Conservation (phyloP, 2,797 vertebrate genomes). For the Danio tinwini region DNA sequence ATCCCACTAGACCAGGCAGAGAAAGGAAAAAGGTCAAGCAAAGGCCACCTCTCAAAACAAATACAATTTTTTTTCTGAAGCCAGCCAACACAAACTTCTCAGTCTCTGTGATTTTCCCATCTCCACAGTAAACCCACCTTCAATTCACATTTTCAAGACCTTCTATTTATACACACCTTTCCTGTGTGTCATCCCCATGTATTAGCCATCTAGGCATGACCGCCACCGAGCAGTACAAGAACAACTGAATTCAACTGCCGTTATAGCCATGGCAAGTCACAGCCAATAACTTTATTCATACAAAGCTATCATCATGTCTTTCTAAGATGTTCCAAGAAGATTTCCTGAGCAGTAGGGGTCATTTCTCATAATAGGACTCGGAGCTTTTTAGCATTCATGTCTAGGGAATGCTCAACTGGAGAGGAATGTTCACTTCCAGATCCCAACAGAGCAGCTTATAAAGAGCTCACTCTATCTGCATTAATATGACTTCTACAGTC, state of each 20-base stretch:
- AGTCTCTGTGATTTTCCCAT: slow-evolving; percentile 17
- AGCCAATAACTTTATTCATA: slow-evolving; percentile 53
- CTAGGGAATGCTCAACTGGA: slow-evolving; percentile 15
- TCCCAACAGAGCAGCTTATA: slow-evolving; percentile 20
- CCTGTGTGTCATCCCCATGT: slow-evolving; percentile 2
- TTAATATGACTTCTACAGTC: slow-evolving; percentile 21
- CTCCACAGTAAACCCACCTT: slow-evolving; percentile 22
- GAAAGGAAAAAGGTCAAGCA: slow-evolving; percentile 43
- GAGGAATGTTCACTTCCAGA: slow-evolving; percentile 19
- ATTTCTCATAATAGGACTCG: slow-evolving; percentile 44
- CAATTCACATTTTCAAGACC: slow-evolving; percentile 28
- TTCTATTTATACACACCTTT: slow-evolving; percentile 31
- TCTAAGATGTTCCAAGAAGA: slow-evolving; percentile 45
- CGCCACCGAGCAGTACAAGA: slow-evolving; percentile 23
- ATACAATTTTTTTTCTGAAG: neutral
- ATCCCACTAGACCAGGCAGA: slow-evolving; percentile 12
- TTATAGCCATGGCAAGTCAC: slow-evolving; percentile 44
- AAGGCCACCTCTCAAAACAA: slow-evolving; percentile 4
- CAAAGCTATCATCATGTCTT: slow-evolving; percentile 46
- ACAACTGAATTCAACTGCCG: slow-evolving; percentile 42
- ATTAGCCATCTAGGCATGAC: slow-evolving; percentile 35
- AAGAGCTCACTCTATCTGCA: slow-evolving; percentile 26
- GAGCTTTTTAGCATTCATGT: slow-evolving; percentile 51
- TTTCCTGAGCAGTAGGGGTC: slow-evolving; percentile 52
- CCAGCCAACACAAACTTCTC: slow-evolving; percentile 20